phyloP scores from a whole-genome alignment of 2,113 vertebrate species.

The Eira barbara region DNA sequence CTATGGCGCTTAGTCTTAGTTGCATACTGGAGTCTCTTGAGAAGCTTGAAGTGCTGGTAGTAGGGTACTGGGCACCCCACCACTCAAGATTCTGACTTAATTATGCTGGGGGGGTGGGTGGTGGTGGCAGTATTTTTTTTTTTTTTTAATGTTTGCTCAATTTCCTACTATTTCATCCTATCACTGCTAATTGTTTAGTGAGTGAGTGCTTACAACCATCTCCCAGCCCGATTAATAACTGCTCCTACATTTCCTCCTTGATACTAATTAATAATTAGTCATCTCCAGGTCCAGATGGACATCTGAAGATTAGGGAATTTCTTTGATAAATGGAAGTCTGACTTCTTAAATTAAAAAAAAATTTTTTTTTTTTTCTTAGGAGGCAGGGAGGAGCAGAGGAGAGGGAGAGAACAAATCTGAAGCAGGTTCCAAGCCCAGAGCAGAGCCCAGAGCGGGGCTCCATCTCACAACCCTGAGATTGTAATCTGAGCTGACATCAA shows the following conservation, averaged over 20 bases:
- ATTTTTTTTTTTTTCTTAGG: too few species aligned
- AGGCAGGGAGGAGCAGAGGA: not conserved
- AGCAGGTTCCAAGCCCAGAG: not conserved
- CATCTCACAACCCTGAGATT: not conserved
- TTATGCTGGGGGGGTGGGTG: not conserved
- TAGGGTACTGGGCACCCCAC: not conserved
- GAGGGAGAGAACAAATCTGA: not conserved
- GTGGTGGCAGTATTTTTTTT: not conserved
- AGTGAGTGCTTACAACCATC: not conserved
- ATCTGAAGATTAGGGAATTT: not conserved
- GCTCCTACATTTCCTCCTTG: not conserved
- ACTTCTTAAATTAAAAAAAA: not conserved
- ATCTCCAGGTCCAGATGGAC: not conserved
- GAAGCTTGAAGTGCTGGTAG: not conserved
- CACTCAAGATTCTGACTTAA: not conserved
- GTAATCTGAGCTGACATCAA: not conserved
- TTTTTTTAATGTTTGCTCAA: not conserved
- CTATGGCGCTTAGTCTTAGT: not conserved
- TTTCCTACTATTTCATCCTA: conserved; percentile 15
- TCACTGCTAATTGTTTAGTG: not conserved
- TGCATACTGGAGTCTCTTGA: not conserved
- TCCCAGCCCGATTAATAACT: not conserved
- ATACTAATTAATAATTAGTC: not conserved
- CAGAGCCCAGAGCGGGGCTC: not conserved
- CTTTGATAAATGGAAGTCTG: conserved; percentile 19